phyloP scores from a whole-genome alignment of 2,113 vertebrate species.

The Amia ocellicauda region DNA sequence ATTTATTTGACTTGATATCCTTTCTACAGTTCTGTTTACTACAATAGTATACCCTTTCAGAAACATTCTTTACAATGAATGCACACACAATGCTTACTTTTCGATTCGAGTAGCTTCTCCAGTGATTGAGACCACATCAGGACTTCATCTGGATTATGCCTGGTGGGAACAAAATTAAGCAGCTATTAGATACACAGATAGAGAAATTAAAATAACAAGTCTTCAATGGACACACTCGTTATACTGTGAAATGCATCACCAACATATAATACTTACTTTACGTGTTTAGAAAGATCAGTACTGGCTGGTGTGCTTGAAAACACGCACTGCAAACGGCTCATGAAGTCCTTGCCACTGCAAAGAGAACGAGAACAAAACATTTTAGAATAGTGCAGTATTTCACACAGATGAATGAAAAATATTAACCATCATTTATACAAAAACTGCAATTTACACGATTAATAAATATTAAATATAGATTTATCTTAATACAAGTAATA shows the following conservation, averaged over 20 bases:
- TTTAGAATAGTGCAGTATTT: no score
- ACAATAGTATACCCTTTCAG: no score
- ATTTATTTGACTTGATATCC: no score
- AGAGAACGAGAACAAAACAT: constrained; percentile 34
- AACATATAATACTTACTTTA: constrained; percentile 27
- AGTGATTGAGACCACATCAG: constrained; percentile 67
- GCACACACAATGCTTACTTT: constrained; percentile 71
- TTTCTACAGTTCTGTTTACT: no score
- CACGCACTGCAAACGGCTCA: constrained; percentile 69
- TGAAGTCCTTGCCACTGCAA: constrained; percentile 45
- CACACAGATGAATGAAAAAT: background rate
- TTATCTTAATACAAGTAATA: no score
- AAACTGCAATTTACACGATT: no score
- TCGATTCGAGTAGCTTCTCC: constrained; percentile 62
- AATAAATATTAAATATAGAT: no score
- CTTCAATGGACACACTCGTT: constrained; percentile 12
- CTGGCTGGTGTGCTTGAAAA: constrained; percentile 57
- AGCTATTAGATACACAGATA: constrained; percentile 31
- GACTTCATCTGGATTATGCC: constrained; percentile 56
- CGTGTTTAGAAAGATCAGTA: constrained; percentile 54
- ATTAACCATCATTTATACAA: background rate
- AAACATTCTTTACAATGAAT: no score
- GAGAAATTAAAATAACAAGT: background rate
- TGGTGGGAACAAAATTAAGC: constrained; percentile 44
- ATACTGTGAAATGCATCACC: background rate